phyloP scores from a whole-genome alignment of 2,113 vertebrate species.

The Varanus komodoensis region DNA sequence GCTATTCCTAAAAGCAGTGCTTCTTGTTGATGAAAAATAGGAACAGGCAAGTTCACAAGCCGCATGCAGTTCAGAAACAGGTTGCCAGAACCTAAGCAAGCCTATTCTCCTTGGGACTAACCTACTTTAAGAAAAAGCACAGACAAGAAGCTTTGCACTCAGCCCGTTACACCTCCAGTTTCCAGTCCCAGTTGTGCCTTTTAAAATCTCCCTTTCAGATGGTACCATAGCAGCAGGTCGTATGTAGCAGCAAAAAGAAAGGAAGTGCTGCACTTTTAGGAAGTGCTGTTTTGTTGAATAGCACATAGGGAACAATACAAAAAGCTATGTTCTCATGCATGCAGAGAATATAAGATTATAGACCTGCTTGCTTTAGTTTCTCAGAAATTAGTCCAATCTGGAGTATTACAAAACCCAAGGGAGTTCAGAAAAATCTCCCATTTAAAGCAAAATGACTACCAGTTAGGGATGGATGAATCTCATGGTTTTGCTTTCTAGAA shows the following conservation, averaged over 20 bases:
- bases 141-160: neutral
- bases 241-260: neutral
- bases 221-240: neutral
- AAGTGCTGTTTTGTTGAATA: neutral
- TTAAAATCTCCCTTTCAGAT: neutral
- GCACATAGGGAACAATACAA: neutral
- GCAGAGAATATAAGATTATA: neutral
- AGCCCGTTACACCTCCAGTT: neutral
- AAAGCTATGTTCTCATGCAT: neutral
- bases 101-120: slow-evolving; percentile 17
- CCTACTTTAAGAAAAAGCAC: slow-evolving; percentile 20
- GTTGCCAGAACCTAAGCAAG: neutral
- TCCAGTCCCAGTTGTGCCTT: neutral
- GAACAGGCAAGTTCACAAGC: neutral
- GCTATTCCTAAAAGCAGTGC: neutral
- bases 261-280: neutral
- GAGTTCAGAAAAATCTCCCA: no score
- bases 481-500: no score
- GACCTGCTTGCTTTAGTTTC: neutral
- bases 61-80: neutral
- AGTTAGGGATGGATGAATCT: no score
- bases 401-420: neutral
- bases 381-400: neutral
- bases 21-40: neutral
- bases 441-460: no score